A percentile compares a stretch with the other conserved stretches of the same genome.
phyloP scores from a whole-genome alignment of 2,797 vertebrate genomes.

The Leuciscus waleckii region DNA sequence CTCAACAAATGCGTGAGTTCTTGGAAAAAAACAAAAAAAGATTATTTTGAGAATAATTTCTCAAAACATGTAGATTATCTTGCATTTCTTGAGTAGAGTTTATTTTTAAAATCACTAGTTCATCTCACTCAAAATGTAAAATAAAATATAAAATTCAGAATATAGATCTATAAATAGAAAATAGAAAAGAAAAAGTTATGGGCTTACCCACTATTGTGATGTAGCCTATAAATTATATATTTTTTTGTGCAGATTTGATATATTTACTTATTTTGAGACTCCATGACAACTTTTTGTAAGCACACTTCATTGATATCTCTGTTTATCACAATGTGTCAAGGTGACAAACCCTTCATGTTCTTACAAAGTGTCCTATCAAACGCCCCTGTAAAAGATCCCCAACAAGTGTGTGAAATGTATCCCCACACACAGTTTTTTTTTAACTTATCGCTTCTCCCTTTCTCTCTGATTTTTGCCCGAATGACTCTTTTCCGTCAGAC shows the following conservation, averaged over 20 bases:
- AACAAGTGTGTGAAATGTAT: constrained; percentile 19
- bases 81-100: not conserved
- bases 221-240: not conserved
- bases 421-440: not conserved
- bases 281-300: not conserved
- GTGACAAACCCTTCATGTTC: constrained; percentile 33
- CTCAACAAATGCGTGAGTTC: not conserved
- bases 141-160: not conserved
- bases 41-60: not conserved
- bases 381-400: constrained; percentile 26
- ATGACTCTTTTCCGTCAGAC: constrained; percentile 20
- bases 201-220: not conserved
- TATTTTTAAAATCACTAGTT: not conserved
- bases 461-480: constrained; percentile 2
- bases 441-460: not conserved
- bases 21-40: not conserved
- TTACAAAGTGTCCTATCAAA: constrained; percentile 37
- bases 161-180: not conserved
- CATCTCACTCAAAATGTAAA: not conserved
- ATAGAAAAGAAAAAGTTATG: not conserved
- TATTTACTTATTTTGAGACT: not conserved
- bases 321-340: constrained; percentile 31
- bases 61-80: not conserved
- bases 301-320: constrained; percentile 14
- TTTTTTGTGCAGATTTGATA: not conserved